phyloP scores from a whole-genome alignment of 2,888 invertebrate species.

The Leptinotarsa haldemani region DNA sequence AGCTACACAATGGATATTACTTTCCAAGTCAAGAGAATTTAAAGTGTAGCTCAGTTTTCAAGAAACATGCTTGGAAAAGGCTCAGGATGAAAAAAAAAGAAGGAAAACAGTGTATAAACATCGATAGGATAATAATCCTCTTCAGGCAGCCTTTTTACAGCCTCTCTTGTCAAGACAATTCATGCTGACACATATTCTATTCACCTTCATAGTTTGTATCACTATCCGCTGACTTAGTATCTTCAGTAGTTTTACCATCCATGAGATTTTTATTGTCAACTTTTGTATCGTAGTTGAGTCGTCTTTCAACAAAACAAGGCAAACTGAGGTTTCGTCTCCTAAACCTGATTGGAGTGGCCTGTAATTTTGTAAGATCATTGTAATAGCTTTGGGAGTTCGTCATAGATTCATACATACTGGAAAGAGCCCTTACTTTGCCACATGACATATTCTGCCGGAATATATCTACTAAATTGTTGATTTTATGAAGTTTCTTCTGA shows the following conservation, averaged over 20 bases:
- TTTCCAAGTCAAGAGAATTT: slow-evolving; percentile 1
- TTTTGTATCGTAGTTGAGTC: slow-evolving; percentile 49
- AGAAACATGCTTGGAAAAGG: slow-evolving; percentile 26
- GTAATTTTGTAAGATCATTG: slow-evolving; percentile 67
- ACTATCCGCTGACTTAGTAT: slow-evolving; percentile 28
- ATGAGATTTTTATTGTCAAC: slow-evolving; percentile 36
- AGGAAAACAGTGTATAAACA: slow-evolving; percentile 42
- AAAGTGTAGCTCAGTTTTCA: slow-evolving; percentile 21
- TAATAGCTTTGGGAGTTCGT: slow-evolving; percentile 69
- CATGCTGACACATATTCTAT: slow-evolving; percentile 45
- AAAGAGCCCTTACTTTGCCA: slow-evolving; percentile 77
- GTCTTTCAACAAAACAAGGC: slow-evolving; percentile 58
- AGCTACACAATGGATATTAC: slow-evolving; percentile 38
- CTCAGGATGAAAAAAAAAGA: slow-evolving; percentile 51
- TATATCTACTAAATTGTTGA: slow-evolving; percentile 74
- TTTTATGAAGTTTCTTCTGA: slow-evolving; percentile 77
- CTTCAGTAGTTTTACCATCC: slow-evolving; percentile 17
- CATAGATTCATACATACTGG: slow-evolving; percentile 78
- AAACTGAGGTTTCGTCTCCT: slow-evolving; percentile 74
- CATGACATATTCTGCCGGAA: slow-evolving; percentile 73
- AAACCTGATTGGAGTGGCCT: slow-evolving; percentile 68
- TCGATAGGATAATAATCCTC: slow-evolving; percentile 32
- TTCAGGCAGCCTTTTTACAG: slow-evolving; percentile 42
- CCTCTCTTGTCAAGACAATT: slow-evolving; percentile 36
- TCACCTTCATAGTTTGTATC: slow-evolving; percentile 42